These are phyloP conservation scores for Gavialis gangeticus DNA, from an alignment of 2,113 vertebrate species.

Conservation along the genomic window DNA sequence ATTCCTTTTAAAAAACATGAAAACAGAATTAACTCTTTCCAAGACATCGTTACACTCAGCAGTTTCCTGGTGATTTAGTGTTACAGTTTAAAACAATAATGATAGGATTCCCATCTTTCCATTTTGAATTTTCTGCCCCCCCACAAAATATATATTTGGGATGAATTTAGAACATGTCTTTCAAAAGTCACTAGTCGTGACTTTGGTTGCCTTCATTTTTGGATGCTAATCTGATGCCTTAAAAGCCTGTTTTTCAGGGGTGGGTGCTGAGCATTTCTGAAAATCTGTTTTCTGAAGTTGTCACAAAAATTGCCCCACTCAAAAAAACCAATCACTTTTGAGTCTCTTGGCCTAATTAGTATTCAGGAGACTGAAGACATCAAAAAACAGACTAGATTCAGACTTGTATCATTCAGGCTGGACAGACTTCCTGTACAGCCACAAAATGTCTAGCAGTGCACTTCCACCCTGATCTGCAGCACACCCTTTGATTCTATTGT, in stretches of 20 bases:
- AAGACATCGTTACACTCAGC: neutral
- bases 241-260: neutral
- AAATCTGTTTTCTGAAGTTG: neutral
- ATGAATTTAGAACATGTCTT: neutral
- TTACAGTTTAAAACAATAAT: neutral
- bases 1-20: conserved; percentile 31
- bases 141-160: neutral
- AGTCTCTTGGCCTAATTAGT: neutral
- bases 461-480: fast-evolving
- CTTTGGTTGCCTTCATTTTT: neutral
- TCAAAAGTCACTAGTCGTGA: neutral
- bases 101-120: neutral
- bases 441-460: neutral
- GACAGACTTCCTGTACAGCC: neutral
- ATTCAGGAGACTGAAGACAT: neutral
- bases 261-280: neutral
- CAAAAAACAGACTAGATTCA: neutral
- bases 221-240: neutral
- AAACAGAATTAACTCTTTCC: conserved; percentile 63
- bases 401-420: neutral
- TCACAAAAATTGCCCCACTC: neutral
- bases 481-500: neutral
- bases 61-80: fast-evolving
- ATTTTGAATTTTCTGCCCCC: neutral
- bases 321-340: neutral